phyloP scores from a whole-genome alignment of 2,797 vertebrate genomes.

The Enteromius argenteus region DNA sequence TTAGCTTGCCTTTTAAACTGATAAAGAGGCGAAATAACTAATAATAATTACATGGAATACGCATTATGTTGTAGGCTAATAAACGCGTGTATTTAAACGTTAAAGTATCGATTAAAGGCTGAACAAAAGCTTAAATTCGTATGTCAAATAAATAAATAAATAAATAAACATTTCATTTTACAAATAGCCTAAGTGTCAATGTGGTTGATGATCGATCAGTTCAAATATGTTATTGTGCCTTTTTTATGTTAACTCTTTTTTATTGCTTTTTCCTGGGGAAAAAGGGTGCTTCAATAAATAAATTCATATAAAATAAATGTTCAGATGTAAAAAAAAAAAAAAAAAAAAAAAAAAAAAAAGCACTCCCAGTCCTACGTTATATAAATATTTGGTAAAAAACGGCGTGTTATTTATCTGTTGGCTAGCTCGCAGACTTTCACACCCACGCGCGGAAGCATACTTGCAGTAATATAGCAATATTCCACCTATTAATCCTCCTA shows the following conservation, averaged over 20 bases:
- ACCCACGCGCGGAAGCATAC: neutral
- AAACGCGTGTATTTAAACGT: neutral
- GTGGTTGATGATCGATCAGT: neutral
- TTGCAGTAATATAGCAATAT: constrained; percentile 73
- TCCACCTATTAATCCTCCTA: constrained; percentile 77
- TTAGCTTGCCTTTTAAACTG: constrained; percentile 35
- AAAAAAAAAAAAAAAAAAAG: neutral
- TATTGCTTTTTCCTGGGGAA: neutral
- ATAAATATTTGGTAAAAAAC: neutral
- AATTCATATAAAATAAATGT: neutral
- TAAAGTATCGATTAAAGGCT: neutral
- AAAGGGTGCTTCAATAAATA: too few relatives aligned
- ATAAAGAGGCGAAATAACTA: constrained; percentile 12
- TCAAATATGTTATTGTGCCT: neutral
- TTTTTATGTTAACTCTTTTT: neutral
- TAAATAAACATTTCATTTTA: neutral
- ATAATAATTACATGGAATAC: constrained; percentile 20
- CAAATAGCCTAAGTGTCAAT: neutral
- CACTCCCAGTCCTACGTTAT: neutral
- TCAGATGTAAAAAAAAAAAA: neutral
- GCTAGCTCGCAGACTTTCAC: constrained; percentile 28
- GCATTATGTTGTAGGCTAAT: neutral
- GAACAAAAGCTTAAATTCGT: neutral
- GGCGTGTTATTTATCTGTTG: neutral
- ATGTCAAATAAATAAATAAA: neutral